These are phyloP conservation scores for Pristiophorus japonicus DNA, from an alignment of 2,113 vertebrate genomes.

Conservation along the genomic window DNA sequence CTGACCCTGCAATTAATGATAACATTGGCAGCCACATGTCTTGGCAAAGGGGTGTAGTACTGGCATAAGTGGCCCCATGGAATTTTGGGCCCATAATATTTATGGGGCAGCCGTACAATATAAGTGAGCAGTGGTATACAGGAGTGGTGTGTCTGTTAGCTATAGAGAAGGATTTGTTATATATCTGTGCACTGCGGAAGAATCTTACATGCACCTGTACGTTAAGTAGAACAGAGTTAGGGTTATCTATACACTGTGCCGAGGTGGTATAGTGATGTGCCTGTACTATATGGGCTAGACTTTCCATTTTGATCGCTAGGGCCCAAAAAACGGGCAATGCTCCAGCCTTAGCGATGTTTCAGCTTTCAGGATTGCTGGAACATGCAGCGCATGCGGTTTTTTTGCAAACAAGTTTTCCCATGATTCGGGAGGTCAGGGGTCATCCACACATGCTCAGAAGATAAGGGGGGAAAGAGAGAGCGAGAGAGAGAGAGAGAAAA, in stretches of 20 bases:
- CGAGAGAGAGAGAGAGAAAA: no score
- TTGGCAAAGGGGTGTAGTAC: not conserved
- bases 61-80: not conserved
- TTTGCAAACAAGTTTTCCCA: no score
- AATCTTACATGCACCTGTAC: not conserved
- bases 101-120: not conserved
- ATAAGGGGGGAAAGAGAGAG: no score
- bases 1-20: not conserved
- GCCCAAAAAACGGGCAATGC: no score
- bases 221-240: not conserved
- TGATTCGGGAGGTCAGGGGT: no score
- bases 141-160: not conserved
- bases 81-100: not conserved
- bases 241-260: not conserved
- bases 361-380: no score
- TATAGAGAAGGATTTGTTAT: not conserved
- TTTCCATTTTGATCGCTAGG: no score
- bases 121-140: not conserved
- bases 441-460: no score
- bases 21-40: not conserved
- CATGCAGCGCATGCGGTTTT: no score
- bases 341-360: no score
- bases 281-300: no score
- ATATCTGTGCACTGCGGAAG: not conserved
- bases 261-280: not conserved